A percentile compares a stretch with the other conserved stretches of the same genome.
phyloP scores from a whole-genome alignment of 2,113 vertebrate species.

The Leptodactylus fuscus region DNA sequence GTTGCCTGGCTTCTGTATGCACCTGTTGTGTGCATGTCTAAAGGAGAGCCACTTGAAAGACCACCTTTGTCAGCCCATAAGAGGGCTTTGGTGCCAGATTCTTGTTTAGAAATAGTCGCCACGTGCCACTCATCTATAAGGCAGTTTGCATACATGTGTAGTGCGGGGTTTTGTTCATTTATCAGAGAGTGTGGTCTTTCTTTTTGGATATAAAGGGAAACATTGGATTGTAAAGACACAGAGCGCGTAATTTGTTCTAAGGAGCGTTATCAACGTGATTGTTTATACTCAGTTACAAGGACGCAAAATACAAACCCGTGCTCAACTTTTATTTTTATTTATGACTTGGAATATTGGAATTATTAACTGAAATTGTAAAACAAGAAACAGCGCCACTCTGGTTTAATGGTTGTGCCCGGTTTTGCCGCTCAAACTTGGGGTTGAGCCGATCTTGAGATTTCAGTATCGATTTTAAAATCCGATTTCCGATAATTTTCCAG shows the following conservation, averaged over 20 bases:
- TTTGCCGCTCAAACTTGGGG: no score
- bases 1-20: conserved; percentile 27
- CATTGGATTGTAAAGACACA: background rate
- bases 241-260: background rate
- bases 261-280: background rate
- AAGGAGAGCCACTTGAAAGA: conserved; percentile 30
- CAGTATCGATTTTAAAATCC: no score
- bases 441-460: no score
- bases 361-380: no score
- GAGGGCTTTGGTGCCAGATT: conserved; percentile 35
- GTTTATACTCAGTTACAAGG: background rate
- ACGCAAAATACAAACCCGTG: background rate
- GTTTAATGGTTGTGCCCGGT: no score
- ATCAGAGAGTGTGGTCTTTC: background rate
- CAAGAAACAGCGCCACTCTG: no score
- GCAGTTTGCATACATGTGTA: conserved; percentile 36
- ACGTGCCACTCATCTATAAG: conserved; percentile 24
- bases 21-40: conserved; percentile 51
- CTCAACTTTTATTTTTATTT: no score
- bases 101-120: conserved; percentile 22
- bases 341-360: no score
- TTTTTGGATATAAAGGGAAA: background rate
- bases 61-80: conserved; percentile 27
- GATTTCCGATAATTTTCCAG: no score
- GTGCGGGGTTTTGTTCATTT: conserved; percentile 11